phyloP scores from a whole-genome alignment of 2,888 invertebrate species.

The Pandemis heparana region DNA sequence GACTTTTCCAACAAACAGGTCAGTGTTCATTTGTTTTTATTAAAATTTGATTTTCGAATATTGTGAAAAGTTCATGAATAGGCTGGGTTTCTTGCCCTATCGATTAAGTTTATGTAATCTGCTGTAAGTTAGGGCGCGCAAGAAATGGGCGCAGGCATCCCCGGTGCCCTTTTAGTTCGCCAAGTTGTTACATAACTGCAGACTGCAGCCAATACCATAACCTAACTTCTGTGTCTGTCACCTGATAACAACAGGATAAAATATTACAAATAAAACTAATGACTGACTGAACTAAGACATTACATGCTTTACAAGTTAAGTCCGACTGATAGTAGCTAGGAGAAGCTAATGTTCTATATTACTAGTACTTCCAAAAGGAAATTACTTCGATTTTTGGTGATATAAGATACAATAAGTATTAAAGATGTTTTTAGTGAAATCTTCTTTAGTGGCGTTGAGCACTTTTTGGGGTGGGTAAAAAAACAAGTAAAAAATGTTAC shows the following conservation, averaged over 20 bases:
- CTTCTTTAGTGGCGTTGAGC: no score
- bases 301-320: neutral
- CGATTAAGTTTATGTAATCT: neutral
- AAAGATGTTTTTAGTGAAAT: no score
- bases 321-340: no score
- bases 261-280: neutral
- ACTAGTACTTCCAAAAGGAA: no score
- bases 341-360: no score
- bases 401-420: no score
- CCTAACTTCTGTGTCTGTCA: conserved; percentile 50
- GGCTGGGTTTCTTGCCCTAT: neutral
- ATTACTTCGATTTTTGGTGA: no score
- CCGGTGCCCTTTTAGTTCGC: neutral
- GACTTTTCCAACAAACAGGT: conserved; percentile 75
- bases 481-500: no score
- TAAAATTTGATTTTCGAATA: conserved; percentile 12
- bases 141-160: neutral
- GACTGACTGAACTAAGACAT: neutral
- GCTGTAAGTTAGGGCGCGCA: neutral
- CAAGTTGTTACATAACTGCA: conserved; percentile 65
- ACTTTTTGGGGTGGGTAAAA: no score
- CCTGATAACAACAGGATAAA: conserved; percentile 39
- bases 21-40: conserved; percentile 48
- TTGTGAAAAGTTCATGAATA: neutral
- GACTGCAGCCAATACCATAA: conserved; percentile 60